phyloP scores from a whole-genome alignment of 2,113 vertebrate genomes.

The Leucoraja erinaceus region DNA sequence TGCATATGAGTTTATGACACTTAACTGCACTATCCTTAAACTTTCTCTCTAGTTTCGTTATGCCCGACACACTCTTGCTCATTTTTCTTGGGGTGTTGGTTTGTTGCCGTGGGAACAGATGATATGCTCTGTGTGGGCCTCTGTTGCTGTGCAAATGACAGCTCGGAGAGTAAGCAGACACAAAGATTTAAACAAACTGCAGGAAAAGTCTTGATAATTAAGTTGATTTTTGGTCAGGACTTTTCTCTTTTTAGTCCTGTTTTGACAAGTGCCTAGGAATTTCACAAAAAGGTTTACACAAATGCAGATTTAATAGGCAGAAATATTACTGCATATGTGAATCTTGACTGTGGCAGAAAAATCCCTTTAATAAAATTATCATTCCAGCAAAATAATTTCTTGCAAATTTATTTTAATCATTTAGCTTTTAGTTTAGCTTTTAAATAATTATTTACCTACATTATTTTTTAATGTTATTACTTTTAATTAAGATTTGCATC shows the following conservation, averaged over 20 bases:
- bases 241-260: conserved; percentile 14
- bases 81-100: not conserved
- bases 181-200: not conserved
- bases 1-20: not conserved
- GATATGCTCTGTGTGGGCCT: not conserved
- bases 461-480: not conserved
- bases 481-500: not conserved
- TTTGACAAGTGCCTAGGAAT: conserved; percentile 10
- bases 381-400: not conserved
- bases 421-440: not conserved
- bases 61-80: not conserved
- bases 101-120: not conserved
- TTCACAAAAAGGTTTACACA: not conserved
- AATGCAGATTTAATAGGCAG: conserved; percentile 13
- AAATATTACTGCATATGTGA: not conserved
- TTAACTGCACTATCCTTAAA: not conserved
- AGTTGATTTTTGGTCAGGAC: conserved; percentile 13
- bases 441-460: not conserved
- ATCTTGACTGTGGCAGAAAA: conserved; percentile 9
- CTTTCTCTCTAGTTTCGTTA: not conserved
- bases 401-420: not conserved
- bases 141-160: not conserved
- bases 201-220: conserved; percentile 21
- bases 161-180: not conserved
- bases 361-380: not conserved